Evolutionary conservation across 2,113 vertebrate genomes (phyloP), one percentile per base, ranked within the genome.

Genomic region (Aegypius monachus): DNA sequence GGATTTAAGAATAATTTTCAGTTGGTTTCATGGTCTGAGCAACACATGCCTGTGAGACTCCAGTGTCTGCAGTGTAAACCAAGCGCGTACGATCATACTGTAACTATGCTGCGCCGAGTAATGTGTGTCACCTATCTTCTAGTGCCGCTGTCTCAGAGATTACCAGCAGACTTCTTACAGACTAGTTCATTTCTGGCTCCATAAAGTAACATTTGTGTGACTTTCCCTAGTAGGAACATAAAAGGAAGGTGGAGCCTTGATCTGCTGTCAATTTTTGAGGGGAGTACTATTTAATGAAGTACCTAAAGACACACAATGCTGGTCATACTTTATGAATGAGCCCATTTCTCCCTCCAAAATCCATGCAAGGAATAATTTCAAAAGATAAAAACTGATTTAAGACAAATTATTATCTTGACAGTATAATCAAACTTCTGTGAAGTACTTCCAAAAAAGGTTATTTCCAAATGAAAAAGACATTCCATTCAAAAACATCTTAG

Each of bases 1-100:
- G 88, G 88, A 94, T 92, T 94, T 95, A 93, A 81, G 88, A 92
- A 92, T 48, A 94, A 94, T 94, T 92, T 86, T 93, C 36, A 17
- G 88, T 94, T 19, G 85, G 47, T 94, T 97, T 82, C 71, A 66
- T 9, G 43, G 85, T 95, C 92, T 93, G 85, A 92, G 66, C 52
- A 86, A 23, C 55, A 43, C 61, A 63, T 74, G 91, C 73, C 84
- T 75, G 70, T 19, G 92, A 71, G 89, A 81, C 78, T 56, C 36
- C 7, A 0, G 2, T 2, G 87, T 73, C 90, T 90, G 90, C 59
- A 38, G n/a, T 1, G 43, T 6, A 85, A 75, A 68, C 1, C 74
- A 72, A 43, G 65, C 53, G 34, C 0, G 2, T 43, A 22, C 1
- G 3, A 25, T 67, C 65, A 52, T 38, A 21, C 5, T 19, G 1